Percentiles rank a stretch among this genome's conserved stretches.
phyloP scores from a whole-genome alignment of 1,140 invertebrate species.

The Listronotus oregonensis region DNA sequence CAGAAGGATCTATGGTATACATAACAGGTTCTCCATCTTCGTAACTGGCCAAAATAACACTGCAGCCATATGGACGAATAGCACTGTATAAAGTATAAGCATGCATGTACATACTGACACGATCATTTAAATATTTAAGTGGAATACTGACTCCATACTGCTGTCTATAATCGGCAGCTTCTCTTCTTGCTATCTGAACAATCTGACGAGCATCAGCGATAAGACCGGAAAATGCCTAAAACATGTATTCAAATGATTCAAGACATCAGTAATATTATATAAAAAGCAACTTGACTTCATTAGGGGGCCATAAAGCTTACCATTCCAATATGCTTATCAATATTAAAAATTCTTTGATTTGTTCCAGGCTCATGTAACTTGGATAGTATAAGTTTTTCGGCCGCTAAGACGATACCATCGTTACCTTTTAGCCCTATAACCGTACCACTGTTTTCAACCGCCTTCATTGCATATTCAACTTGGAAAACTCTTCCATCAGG shows the following conservation, averaged over 20 bases:
- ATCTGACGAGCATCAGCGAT: conserved; percentile 93
- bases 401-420: conserved; percentile 96
- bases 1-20: conserved; percentile 97
- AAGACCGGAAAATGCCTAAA: conserved; percentile 85
- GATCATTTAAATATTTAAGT: conserved; percentile 88
- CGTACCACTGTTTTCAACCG: conserved; percentile 98
- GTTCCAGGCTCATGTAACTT: conserved; percentile 94
- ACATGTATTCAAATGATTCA: no score
- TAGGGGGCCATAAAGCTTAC: conserved; percentile 56
- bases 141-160: conserved; percentile 88
- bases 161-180: conserved; percentile 88
- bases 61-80: conserved; percentile 92
- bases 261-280: no score
- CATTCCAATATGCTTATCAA: conserved; percentile 95
- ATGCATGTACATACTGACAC: conserved; percentile 94
- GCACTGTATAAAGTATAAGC: conserved; percentile 96
- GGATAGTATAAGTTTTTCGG: conserved; percentile 97
- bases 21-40: conserved; percentile 84
- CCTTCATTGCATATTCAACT: conserved; percentile 99
- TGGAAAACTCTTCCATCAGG: conserved; percentile 98
- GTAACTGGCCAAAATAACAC: conserved; percentile 86
- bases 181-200: conserved; percentile 85
- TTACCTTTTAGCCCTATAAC: conserved; percentile 93
- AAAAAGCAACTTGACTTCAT: no score
- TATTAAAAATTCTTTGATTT: conserved; percentile 92